Base-by-base conservation (phyloP, 1,140 invertebrate species). In the Drosophila prosaltans region DNA sequence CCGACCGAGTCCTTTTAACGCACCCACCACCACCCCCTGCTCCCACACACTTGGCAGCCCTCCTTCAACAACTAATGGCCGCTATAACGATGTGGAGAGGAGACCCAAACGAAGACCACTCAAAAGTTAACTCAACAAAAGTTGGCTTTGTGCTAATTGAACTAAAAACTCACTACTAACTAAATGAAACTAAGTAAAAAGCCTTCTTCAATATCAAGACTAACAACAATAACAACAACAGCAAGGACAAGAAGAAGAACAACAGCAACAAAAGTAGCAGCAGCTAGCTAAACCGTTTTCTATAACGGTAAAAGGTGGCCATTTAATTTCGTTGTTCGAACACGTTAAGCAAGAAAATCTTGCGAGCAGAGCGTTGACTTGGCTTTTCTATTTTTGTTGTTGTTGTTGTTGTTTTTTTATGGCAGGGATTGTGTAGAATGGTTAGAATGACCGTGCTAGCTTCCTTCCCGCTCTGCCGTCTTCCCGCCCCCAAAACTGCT, bases 51-150 rank as follows among this genome's bases (percentile, higher is more conserved):
- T 8, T 24, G 21, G 0, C 26, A 9, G 21, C 21, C 21, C 26
- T 16, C 32, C 45, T 54, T 48, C 41, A 24, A 24, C 41, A 24
- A 24, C 67, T 78, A 78, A 85, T 81, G 82, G 82, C 58, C 72
- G 82, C 74, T 86, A 86, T 86, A 86, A 86, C 82, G 75, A 86
- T 81, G 81, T 81, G 67, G 77, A 86, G 75, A n/a, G 41, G 41
- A 43, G 45, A 51, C 21, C 45, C 7, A 26, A 51, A 51, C 74
- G 70, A 55, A 74, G 74, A 72, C 81, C 81, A 86, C 79, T 79
- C 72, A 77, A 65, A 58, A 75, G 71, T 77, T 77, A 77, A 65
- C 67, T 74, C 74, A 65, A 65, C 66, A 71, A 77, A 65, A 63
- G 39, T 69, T 54, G 76, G 72, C 76, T 77, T 83, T 86, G 73